Percentiles rank a stretch among this genome's conserved stretches.
Evolutionary conservation across 1,140 invertebrate genomes (phyloP).

Genomic region (Leptopilina boulardi): DNA sequence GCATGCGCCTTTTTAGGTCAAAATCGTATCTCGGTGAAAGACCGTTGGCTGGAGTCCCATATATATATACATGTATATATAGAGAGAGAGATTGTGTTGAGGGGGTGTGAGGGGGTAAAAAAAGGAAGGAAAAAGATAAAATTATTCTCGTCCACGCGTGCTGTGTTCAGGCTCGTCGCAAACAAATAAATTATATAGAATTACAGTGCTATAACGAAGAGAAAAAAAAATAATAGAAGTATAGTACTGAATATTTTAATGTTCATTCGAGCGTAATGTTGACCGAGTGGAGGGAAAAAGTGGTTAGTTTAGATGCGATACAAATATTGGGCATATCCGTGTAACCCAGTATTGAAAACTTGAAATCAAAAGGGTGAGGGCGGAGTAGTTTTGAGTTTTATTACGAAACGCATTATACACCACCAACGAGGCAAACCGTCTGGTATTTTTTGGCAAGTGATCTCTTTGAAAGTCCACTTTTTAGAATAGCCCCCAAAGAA

Average conservation of each 20-base stretch:
- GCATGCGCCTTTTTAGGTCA: constrained; percentile 73
- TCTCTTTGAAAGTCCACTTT: neutral
- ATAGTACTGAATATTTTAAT: constrained; percentile 56
- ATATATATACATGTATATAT: too few species aligned
- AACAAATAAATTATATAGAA: constrained; percentile 66
- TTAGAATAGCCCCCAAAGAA: neutral
- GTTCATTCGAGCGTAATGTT: constrained; percentile 45
- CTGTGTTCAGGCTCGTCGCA: constrained; percentile 46
- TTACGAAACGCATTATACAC: constrained; percentile 29
- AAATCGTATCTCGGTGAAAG: constrained; percentile 64
- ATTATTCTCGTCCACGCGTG: neutral
- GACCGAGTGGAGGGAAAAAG: constrained; percentile 47
- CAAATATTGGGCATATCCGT: constrained; percentile 38
- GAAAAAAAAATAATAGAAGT: too few species aligned
- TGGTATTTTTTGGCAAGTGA: neutral
- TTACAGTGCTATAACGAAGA: constrained; percentile 41
- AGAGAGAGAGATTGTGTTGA: too few species aligned
- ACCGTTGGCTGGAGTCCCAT: constrained; percentile 66
- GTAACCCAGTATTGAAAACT: constrained; percentile 50
- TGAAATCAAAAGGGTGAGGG: neutral
- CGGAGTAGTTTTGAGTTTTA: constrained; percentile 46
- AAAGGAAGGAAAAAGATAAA: neutral
- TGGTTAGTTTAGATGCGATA: constrained; percentile 33
- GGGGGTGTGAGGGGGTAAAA: too few species aligned
- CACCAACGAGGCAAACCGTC: constrained; percentile 19